These are phyloP conservation scores for Holocentrus rufus DNA, from an alignment of 2,797 vertebrate species.

Conservation along the genomic window DNA sequence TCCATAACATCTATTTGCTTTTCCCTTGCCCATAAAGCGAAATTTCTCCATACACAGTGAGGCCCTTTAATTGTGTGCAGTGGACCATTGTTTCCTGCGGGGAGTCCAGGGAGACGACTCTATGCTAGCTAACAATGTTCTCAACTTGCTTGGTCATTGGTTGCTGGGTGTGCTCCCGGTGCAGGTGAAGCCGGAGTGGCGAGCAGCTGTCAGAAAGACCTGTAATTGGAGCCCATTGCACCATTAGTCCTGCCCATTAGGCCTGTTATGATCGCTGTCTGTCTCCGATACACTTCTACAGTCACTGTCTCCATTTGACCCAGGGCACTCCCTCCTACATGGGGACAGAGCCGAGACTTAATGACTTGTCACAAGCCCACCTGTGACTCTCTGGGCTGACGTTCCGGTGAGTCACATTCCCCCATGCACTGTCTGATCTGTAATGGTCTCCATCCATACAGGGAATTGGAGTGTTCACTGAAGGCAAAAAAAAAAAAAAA, in stretches of 20 bases:
- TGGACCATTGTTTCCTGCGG: slow-evolving; percentile 59
- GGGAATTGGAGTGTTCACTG: slow-evolving; percentile 60
- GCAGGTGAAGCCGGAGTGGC: slow-evolving; percentile 69
- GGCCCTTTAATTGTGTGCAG: slow-evolving; percentile 65
- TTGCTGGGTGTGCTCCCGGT: slow-evolving; percentile 43
- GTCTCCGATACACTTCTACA: slow-evolving; percentile 67
- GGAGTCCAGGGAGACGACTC: slow-evolving; percentile 54
- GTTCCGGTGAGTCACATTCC: slow-evolving; percentile 53
- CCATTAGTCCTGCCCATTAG: slow-evolving; percentile 81
- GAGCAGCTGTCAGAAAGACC: slow-evolving; percentile 80
- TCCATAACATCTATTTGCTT: slow-evolving; percentile 1
- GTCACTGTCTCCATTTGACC: slow-evolving; percentile 79
- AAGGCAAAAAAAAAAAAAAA: slow-evolving; percentile 25
- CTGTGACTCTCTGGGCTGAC: slow-evolving; percentile 56
- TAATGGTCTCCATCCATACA: slow-evolving; percentile 65
- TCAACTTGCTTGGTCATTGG: slow-evolving; percentile 42
- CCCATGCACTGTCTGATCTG: slow-evolving; percentile 60
- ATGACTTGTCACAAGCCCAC: slow-evolving; percentile 74
- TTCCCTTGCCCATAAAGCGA: slow-evolving; percentile 6
- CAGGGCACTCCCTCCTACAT: slow-evolving; percentile 64
- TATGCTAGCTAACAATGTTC: slow-evolving; percentile 68
- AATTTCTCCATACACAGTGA: slow-evolving; percentile 45
- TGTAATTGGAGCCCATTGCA: slow-evolving; percentile 80
- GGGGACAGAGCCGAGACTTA: slow-evolving; percentile 66
- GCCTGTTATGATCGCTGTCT: slow-evolving; percentile 80